Evolutionary conservation across 2,888 invertebrate genomes (phyloP).

Genomic region (Sicus ferrugineus): DNA sequence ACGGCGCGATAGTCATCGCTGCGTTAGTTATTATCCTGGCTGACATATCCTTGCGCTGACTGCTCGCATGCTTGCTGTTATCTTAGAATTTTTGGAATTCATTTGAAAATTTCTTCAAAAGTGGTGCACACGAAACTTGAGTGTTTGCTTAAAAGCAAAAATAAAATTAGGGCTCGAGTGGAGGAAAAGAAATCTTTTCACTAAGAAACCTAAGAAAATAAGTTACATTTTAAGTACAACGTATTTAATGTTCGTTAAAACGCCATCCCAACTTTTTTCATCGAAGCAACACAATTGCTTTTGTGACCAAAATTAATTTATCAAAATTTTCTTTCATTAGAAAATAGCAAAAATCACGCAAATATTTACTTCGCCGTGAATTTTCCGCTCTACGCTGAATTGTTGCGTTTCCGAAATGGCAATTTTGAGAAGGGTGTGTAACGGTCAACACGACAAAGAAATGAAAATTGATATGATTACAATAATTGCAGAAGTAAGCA

Average conservation of each 20-base stretch:
- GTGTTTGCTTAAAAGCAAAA: slow-evolving; percentile 7
- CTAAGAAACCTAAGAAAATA: not conserved
- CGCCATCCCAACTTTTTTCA: not conserved
- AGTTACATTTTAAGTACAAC: not conserved
- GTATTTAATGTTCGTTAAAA: slow-evolving; percentile 7
- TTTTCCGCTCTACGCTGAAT: not conserved
- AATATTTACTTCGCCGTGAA: slow-evolving; percentile 15
- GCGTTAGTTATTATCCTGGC: slow-evolving; percentile 23
- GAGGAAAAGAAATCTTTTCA: not conserved
- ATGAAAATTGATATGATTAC: not conserved
- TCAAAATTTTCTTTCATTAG: not conserved
- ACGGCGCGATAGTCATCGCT: slow-evolving; percentile 35
- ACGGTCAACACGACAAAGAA: not conserved
- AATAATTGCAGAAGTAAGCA: too few relatives aligned
- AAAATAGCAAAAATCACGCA: slow-evolving; percentile 20
- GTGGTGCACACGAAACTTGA: not conserved
- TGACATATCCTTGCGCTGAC: not conserved
- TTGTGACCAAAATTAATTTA: slow-evolving; percentile 5
- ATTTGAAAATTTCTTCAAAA: not conserved
- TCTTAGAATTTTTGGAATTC: not conserved
- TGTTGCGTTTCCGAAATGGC: not conserved
- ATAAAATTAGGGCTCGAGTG: not conserved
- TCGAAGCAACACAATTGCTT: not conserved
- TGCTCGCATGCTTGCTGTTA: slow-evolving; percentile 6
- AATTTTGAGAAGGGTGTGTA: not conserved